phyloP scores from a whole-genome alignment of 1,140 invertebrate genomes.

The Heliconius himera region DNA sequence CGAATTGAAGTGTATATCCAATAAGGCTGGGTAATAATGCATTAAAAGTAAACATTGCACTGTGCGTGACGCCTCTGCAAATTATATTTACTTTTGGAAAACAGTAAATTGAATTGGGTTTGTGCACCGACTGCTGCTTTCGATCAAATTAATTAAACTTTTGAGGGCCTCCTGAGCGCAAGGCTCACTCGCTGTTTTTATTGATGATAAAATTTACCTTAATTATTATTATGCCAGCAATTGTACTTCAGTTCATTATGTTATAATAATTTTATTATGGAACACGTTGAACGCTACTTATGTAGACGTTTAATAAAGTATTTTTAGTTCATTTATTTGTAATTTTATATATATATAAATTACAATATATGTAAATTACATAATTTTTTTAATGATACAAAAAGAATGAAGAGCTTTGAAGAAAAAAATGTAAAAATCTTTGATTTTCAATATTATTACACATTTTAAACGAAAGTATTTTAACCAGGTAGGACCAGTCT shows the following conservation, averaged over 20 bases:
- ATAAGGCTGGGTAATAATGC: slow-evolving; percentile 26
- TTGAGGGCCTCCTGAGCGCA: slow-evolving; percentile 45
- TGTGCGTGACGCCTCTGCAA: slow-evolving; percentile 17
- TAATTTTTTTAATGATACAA: too few species aligned
- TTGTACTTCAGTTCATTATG: background rate
- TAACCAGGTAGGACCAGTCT: too few species aligned
- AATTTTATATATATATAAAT: background rate
- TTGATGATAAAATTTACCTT: slow-evolving; percentile 58
- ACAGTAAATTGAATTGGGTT: slow-evolving; percentile 59
- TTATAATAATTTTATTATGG: background rate
- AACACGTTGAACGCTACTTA: background rate
- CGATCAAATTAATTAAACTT: slow-evolving; percentile 70
- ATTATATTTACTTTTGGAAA: slow-evolving; percentile 60
- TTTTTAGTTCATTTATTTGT: background rate
- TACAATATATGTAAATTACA: too few species aligned
- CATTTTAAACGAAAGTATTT: too few species aligned
- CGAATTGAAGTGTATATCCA: slow-evolving; percentile 1
- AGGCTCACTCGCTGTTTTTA: slow-evolving; percentile 59
- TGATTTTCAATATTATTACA: too few species aligned
- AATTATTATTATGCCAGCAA: slow-evolving; percentile 27
- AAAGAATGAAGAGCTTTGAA: too few species aligned
- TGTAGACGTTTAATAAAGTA: background rate
- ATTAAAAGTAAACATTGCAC: slow-evolving; percentile 23
- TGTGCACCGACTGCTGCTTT: slow-evolving; percentile 51
- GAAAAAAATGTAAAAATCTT: too few species aligned